Percentiles rank a stretch among this genome's conserved stretches.
These are phyloP conservation scores for zebrafish (Danio rerio) DNA, from an alignment of 2,113 vertebrate species.

Conservation along the genomic window GRCz12tu NC_133181.1:54010501-54011000, in stretches of 20 bases:
- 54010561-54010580: not conserved
- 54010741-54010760: not conserved
- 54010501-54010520: not conserved
- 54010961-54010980: constrained; percentile 27
- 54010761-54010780: not conserved
- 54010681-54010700: constrained; percentile 30
- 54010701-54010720: not conserved
- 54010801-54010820: constrained; percentile 37
- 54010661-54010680: not conserved
- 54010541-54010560: not conserved
- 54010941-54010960: constrained; percentile 34
- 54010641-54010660: not conserved
- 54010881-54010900: constrained; percentile 5
- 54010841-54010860: constrained; percentile 52
- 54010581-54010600: constrained; percentile 38
- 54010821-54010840: constrained; percentile 35
- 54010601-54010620: constrained; percentile 4
- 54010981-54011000: constrained; percentile 33
- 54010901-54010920: constrained; percentile 33
- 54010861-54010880: constrained; percentile 10
- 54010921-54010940: constrained; percentile 36
- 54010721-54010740: not conserved
- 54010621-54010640: not conserved
- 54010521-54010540: not conserved
- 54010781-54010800: constrained; percentile 56